Conservation (phyloP, 2,888 invertebrate genomes). For the Pollenia griseotomentosa region DNA sequence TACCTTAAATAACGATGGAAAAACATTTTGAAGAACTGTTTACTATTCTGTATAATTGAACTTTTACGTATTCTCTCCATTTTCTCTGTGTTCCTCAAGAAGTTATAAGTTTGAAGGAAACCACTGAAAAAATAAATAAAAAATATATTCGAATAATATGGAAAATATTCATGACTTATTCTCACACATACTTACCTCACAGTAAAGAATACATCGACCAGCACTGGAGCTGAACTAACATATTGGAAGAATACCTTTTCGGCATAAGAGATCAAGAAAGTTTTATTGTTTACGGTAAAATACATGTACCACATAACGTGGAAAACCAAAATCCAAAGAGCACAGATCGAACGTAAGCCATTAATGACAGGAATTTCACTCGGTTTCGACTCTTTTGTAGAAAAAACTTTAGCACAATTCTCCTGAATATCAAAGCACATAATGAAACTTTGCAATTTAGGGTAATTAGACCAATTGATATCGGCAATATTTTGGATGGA, state of each 20-base stretch:
- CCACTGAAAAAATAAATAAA: conserved; percentile 77
- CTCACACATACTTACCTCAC: conserved; percentile 82
- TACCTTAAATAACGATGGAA: conserved; percentile 83
- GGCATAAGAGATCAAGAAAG: conserved; percentile 81
- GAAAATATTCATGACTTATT: background rate
- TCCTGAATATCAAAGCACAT: conserved; percentile 82
- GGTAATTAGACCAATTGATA: conserved; percentile 45
- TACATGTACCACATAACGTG: conserved; percentile 84
- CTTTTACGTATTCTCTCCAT: conserved; percentile 79
- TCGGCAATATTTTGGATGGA: background rate
- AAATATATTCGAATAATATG: background rate
- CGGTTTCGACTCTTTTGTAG: conserved; percentile 76
- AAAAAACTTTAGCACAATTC: conserved; percentile 80
- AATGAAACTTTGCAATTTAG: conserved; percentile 75
- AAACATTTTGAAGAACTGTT: conserved; percentile 80
- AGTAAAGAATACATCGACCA: conserved; percentile 84
- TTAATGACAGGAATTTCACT: conserved; percentile 83
- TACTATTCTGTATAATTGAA: conserved; percentile 77
- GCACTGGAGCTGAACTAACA: conserved; percentile 83
- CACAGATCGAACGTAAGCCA: conserved; percentile 83
- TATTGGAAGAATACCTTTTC: conserved; percentile 83
- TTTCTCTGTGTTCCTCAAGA: conserved; percentile 80
- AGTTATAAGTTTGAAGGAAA: conserved; percentile 82
- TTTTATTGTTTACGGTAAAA: conserved; percentile 83
- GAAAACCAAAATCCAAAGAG: conserved; percentile 83